Evolutionary conservation across 2,888 invertebrate genomes (phyloP).

Genomic region (Apeira syringaria): DNA sequence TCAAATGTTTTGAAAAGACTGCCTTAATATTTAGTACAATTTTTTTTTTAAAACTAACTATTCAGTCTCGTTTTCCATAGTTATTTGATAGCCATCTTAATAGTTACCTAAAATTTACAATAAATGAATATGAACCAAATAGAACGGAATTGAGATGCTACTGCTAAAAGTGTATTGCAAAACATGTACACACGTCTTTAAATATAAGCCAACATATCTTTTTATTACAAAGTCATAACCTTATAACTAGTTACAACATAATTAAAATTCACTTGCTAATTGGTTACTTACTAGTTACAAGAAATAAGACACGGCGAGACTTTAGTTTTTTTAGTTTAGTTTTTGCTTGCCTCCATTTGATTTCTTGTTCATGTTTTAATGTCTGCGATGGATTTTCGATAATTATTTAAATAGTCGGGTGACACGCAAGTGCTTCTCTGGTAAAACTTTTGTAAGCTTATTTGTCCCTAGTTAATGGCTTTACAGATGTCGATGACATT

Average conservation of each 20-base stretch:
- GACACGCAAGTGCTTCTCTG: conserved; percentile 45
- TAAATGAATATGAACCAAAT: too few species aligned
- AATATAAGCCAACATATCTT: conserved; percentile 17
- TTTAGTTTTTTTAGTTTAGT: conserved; percentile 29
- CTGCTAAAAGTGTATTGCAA: neutral
- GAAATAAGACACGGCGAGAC: conserved; percentile 42
- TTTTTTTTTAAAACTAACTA: too few species aligned
- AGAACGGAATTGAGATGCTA: too few species aligned
- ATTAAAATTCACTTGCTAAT: conserved; percentile 62
- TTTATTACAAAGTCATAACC: conserved; percentile 33
- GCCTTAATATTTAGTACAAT: too few species aligned
- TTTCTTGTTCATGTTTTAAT: conserved; percentile 42
- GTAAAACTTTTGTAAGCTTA: conserved; percentile 16
- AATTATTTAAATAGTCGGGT: conserved; percentile 59
- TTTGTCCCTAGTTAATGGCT: too few species aligned
- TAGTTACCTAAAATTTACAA: too few species aligned
- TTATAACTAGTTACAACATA: conserved; percentile 44
- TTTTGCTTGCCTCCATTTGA: conserved; percentile 19
- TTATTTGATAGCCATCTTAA: too few species aligned
- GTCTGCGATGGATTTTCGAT: conserved; percentile 55
- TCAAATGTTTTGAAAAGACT: too few species aligned
- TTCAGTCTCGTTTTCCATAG: too few species aligned
- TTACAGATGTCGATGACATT: too few species aligned
- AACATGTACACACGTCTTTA: neutral
- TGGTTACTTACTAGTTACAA: conserved; percentile 56